Evolutionary conservation across 2,113 vertebrate genomes (phyloP).

Genomic region (Neotoma lepida): DNA sequence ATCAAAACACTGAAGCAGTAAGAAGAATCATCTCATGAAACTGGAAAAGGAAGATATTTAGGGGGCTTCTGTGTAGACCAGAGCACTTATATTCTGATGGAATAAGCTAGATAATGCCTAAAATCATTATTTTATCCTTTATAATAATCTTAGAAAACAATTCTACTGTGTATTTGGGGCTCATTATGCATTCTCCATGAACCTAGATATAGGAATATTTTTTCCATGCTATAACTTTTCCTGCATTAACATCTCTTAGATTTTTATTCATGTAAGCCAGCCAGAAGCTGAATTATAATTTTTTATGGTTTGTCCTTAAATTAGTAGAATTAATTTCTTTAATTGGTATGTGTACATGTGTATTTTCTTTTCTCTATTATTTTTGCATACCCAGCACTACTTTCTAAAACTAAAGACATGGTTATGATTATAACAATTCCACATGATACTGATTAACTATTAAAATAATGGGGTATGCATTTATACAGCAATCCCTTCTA

Average conservation of each 20-base stretch:
- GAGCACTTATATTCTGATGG: background rate
- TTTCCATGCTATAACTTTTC: background rate
- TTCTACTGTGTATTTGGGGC: background rate
- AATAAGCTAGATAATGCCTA: background rate
- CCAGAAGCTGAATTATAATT: background rate
- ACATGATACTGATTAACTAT: background rate
- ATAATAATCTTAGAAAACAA: background rate
- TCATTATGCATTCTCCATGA: background rate
- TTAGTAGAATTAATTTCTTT: background rate
- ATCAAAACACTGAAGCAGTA: constrained; percentile 29
- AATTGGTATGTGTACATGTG: background rate
- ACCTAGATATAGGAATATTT: accelerated
- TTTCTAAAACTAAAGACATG: background rate
- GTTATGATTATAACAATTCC: background rate
- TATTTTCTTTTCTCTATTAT: background rate
- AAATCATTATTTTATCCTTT: background rate
- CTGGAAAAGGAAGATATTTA: background rate
- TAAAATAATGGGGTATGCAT: background rate
- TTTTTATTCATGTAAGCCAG: background rate
- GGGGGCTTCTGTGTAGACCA: background rate
- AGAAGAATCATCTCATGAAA: constrained; percentile 36
- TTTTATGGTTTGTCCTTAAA: background rate
- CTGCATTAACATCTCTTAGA: background rate
- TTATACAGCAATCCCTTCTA: accelerated
- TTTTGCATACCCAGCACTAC: background rate